Evolutionary conservation across 2,888 invertebrate genomes (phyloP).

Genomic region (Oscheius sp.): DNA sequence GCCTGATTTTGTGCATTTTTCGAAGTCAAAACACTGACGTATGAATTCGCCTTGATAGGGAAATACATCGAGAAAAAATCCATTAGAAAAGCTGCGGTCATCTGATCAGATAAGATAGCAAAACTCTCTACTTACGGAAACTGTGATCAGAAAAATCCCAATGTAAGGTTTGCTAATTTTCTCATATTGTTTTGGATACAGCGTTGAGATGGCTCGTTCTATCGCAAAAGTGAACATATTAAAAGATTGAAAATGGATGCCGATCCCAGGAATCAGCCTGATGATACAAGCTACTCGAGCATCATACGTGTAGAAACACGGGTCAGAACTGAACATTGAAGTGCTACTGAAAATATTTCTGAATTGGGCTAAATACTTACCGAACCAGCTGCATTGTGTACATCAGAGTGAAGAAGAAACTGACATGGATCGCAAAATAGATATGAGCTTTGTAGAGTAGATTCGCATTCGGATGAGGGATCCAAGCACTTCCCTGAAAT

Average conservation of each 20-base stretch:
- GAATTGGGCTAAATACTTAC: not conserved
- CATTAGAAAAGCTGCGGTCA: not conserved
- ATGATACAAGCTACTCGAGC: not conserved
- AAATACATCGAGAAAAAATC: not conserved
- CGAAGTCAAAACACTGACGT: not conserved
- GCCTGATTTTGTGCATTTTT: not conserved
- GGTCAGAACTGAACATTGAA: not conserved
- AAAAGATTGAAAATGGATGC: not conserved
- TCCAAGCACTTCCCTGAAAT: not conserved
- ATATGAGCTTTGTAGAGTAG: not conserved
- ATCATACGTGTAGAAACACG: not conserved
- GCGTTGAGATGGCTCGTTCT: not conserved
- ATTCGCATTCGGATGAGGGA: not conserved
- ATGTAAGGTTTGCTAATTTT: not conserved
- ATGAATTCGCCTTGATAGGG: not conserved
- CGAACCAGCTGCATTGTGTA: not conserved
- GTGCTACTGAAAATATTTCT: not conserved
- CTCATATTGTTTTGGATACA: not conserved
- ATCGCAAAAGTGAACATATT: slow-evolving; percentile 2
- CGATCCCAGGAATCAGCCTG: not conserved
- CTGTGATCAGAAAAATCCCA: not conserved
- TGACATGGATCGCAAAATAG: not conserved
- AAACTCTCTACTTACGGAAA: not conserved
- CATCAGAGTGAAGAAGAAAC: not conserved
- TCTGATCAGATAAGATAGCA: slow-evolving; percentile 9